phyloP scores from a whole-genome alignment of 2,113 vertebrate genomes.

The Plectropomus leopardus region DNA sequence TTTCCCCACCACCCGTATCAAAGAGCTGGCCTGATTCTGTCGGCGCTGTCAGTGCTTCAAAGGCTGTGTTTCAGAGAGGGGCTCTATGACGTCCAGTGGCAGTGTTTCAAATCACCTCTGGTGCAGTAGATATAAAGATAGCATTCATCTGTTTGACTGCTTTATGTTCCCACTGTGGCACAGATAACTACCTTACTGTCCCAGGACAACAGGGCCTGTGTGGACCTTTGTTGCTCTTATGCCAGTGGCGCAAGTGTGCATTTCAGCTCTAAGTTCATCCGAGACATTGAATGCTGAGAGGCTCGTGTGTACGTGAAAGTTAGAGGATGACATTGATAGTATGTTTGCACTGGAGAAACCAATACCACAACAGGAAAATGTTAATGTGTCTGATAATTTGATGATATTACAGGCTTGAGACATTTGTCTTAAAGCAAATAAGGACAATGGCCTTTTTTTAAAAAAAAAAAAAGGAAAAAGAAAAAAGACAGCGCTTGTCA shows the following conservation, averaged over 20 bases:
- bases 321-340: slow-evolving; percentile 38
- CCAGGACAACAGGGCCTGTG: slow-evolving; percentile 79
- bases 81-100: slow-evolving; percentile 77
- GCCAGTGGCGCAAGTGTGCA: slow-evolving; percentile 79
- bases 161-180: slow-evolving; percentile 79
- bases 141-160: slow-evolving; percentile 81
- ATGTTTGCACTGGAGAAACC: slow-evolving; percentile 58
- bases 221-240: slow-evolving; percentile 77
- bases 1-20: slow-evolving; percentile 64
- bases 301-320: slow-evolving; percentile 58
- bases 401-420: slow-evolving; percentile 49
- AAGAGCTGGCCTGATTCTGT: slow-evolving; percentile 79
- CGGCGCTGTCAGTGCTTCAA: slow-evolving; percentile 75
- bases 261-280: slow-evolving; percentile 75
- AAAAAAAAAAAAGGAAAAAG: too few relatives aligned
- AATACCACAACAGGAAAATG: slow-evolving; percentile 57
- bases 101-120: slow-evolving; percentile 83
- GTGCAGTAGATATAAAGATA: slow-evolving; percentile 83
- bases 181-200: slow-evolving; percentile 82
- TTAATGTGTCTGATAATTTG: slow-evolving; percentile 56
- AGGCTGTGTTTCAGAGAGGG: slow-evolving; percentile 65
- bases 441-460: slow-evolving; percentile 50
- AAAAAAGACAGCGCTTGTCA: slow-evolving; percentile 6
- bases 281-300: slow-evolving; percentile 65
- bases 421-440: slow-evolving; percentile 41